A percentile compares a stretch with the other conserved stretches of the same genome.
Conservation (phyloP, 2,113 vertebrate genomes). For the Phoxinus phoxinus region DNA sequence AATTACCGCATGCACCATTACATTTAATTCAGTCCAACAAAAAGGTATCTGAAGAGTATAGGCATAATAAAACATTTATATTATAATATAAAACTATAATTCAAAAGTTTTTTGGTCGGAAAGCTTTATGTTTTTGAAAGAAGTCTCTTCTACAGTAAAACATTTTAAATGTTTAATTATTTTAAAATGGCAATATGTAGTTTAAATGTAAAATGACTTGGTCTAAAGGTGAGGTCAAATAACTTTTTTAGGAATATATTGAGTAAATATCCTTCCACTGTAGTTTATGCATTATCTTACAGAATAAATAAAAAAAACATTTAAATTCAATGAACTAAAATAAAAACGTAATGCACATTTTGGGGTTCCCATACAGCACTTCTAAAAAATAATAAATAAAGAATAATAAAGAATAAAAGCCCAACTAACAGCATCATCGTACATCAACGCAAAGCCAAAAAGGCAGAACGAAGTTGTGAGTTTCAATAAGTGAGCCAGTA, state of each 20-base stretch:
- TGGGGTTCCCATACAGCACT: too few relatives aligned
- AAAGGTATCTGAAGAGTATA: background rate
- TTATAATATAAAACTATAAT: background rate
- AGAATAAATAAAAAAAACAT: too few relatives aligned
- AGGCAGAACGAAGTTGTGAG: background rate
- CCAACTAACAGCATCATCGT: too few relatives aligned
- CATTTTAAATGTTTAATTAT: too few relatives aligned
- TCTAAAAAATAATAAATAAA: too few relatives aligned
- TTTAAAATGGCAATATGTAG: background rate
- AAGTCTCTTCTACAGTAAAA: background rate
- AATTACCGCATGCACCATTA: background rate
- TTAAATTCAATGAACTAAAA: conserved; percentile 34
- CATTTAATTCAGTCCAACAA: background rate
- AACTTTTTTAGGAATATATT: too few relatives aligned
- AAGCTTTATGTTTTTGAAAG: background rate
- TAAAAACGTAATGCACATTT: background rate
- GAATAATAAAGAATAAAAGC: too few relatives aligned
- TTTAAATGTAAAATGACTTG: too few relatives aligned
- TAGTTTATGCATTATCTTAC: too few relatives aligned
- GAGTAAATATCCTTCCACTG: too few relatives aligned
- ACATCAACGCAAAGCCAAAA: background rate
- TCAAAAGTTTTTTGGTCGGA: background rate
- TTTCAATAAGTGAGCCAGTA: background rate
- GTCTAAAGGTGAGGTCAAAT: too few relatives aligned
- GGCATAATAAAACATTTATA: background rate